Conservation (phyloP, 1,140 invertebrate species). For the Neuroterus valhalla region DNA sequence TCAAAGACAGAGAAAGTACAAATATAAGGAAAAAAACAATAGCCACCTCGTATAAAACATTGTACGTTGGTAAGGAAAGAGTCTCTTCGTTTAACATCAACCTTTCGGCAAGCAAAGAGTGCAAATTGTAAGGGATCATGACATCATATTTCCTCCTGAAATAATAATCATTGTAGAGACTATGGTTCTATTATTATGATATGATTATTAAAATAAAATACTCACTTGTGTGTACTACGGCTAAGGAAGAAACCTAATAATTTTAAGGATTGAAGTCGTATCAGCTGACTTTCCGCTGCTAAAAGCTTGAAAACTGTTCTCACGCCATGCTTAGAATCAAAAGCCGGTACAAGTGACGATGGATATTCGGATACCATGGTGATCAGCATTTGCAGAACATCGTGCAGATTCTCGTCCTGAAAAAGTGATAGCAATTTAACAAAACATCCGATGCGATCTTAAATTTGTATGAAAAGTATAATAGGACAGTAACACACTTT, state of each 20-base stretch:
- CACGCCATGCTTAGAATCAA: constrained; percentile 97
- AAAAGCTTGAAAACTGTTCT: constrained; percentile 97
- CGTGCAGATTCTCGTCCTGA: constrained; percentile 98
- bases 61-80: constrained; percentile 95
- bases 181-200: not conserved
- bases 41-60: constrained; percentile 99
- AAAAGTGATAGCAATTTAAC: constrained; percentile 37
- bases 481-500: constrained; percentile 12
- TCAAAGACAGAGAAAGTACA: no score
- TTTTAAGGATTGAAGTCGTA: constrained; percentile 96
- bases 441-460: not conserved
- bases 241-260: constrained; percentile 96
- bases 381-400: constrained; percentile 97
- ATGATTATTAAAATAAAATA: constrained; percentile 38
- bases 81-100: constrained; percentile 92
- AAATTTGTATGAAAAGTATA: constrained; percentile 24
- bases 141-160: constrained; percentile 96
- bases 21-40: no score
- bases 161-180: constrained; percentile 13
- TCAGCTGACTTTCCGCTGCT: constrained; percentile 95
- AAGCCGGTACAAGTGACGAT: constrained; percentile 98
- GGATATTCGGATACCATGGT: constrained; percentile 98
- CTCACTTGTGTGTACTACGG: constrained; percentile 95
- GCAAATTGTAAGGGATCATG: constrained; percentile 98
- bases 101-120: constrained; percentile 95